Evolutionary conservation across 2,113 vertebrate species (phyloP).

Genomic region (Eurystomus gularis): DNA sequence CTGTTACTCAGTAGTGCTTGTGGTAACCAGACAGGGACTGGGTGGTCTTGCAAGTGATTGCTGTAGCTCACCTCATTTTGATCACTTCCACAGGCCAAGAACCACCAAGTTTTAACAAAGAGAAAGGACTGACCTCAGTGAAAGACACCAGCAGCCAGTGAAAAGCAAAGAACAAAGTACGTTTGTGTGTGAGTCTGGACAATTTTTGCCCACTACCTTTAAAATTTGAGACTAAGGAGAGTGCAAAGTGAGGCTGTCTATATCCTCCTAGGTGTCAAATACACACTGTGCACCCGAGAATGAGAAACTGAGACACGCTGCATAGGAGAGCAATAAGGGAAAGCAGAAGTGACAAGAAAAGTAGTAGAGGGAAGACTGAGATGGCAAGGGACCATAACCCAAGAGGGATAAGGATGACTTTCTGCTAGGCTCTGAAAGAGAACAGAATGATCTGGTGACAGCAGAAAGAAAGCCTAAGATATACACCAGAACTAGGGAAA

Average conservation of each 20-base stretch:
- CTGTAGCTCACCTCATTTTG: background rate
- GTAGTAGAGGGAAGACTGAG: background rate
- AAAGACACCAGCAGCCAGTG: background rate
- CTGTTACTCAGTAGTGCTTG: background rate
- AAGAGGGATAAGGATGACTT: background rate
- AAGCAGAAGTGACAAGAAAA: background rate
- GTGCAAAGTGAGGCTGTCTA: background rate
- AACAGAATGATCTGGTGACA: background rate
- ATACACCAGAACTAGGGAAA: background rate
- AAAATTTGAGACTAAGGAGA: background rate
- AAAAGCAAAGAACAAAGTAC: background rate
- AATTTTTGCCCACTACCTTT: background rate
- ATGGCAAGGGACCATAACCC: background rate
- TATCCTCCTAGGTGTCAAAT: background rate
- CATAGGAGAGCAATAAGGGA: background rate
- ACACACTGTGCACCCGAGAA: background rate
- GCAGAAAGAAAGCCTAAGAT: background rate
- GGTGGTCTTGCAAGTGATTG: background rate
- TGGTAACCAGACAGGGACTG: background rate
- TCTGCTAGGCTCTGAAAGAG: background rate
- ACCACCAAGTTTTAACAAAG: background rate
- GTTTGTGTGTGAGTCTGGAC: background rate
- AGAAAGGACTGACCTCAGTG: fast-evolving
- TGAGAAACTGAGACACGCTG: background rate
- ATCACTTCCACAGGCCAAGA: background rate